Evolutionary conservation across 2,797 vertebrate species (phyloP).

Genomic region (Danio kyathit): DNA sequence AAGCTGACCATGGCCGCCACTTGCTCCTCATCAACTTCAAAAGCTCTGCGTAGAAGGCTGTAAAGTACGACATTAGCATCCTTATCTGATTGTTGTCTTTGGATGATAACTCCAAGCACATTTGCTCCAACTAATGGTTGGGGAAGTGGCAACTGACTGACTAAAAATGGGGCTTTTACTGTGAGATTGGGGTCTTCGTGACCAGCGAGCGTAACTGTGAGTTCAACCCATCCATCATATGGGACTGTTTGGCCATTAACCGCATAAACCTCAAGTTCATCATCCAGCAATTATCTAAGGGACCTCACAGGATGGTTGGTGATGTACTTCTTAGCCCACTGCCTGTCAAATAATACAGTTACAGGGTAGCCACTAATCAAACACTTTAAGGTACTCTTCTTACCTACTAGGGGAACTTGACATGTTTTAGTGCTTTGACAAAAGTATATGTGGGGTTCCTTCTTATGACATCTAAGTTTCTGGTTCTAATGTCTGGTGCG

Average conservation of each 20-base stretch:
- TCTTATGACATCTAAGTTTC: neutral
- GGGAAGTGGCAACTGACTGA: constrained; percentile 34
- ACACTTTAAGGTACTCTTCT: constrained; percentile 48
- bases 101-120: neutral
- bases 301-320: neutral
- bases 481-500: neutral
- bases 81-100: neutral
- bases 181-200: constrained; percentile 43
- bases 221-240: constrained; percentile 48
- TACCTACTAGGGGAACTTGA: constrained; percentile 24
- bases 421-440: neutral
- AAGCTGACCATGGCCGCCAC: neutral
- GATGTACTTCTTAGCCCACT: constrained; percentile 8
- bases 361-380: constrained; percentile 28
- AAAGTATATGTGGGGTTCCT: neutral
- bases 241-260: constrained; percentile 43
- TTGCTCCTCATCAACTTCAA: neutral
- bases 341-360: constrained; percentile 33
- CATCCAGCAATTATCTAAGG: constrained; percentile 23
- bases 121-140: constrained; percentile 4
- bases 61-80: neutral
- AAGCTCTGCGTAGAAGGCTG: neutral
- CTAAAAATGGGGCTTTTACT: constrained; percentile 48
- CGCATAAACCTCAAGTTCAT: constrained; percentile 18
- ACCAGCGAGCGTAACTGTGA: constrained; percentile 26